phyloP scores from a whole-genome alignment of 2,888 invertebrate genomes.

The Caenorhabditis uteleia region DNA sequence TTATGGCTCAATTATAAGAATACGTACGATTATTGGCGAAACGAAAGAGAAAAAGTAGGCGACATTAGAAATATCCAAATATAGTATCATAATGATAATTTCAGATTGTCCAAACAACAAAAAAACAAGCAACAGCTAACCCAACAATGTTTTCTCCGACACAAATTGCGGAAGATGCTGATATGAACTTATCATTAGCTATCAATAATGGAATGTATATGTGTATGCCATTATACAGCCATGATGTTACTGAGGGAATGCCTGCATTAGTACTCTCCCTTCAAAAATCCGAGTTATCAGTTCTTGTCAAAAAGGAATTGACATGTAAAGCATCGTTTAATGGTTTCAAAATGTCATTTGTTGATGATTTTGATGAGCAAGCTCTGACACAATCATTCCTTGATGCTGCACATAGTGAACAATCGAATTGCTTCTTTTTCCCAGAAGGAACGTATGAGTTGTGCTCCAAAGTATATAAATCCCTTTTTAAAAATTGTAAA shows the following conservation, averaged over 20 bases:
- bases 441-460: constrained; percentile 98
- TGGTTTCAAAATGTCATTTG: constrained; percentile 89
- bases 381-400: constrained; percentile 54
- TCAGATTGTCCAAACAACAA: constrained; percentile 25
- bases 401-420: constrained; percentile 48
- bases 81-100: too few species aligned
- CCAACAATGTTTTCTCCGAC: constrained; percentile 31
- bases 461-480: constrained; percentile 81
- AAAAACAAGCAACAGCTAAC: constrained; percentile 6
- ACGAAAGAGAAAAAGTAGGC: constrained; percentile 75
- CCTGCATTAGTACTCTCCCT: constrained; percentile 89
- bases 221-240: constrained; percentile 64
- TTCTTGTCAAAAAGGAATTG: constrained; percentile 78
- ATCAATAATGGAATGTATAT: constrained; percentile 67
- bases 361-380: constrained; percentile 80
- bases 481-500: constrained; percentile 16
- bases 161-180: constrained; percentile 40
- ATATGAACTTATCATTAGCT: constrained; percentile 63
- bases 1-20: constrained; percentile 99
- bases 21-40: constrained; percentile 98
- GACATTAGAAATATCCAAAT: not conserved
- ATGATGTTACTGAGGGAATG: constrained; percentile 54
- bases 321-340: constrained; percentile 84
- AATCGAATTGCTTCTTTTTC: constrained; percentile 82
- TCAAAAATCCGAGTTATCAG: constrained; percentile 79